Evolutionary conservation across 2,113 vertebrate species (phyloP), one percentile per base, ranked within the genome.

Genomic region (Oryctolagus cuniculus): DNA sequence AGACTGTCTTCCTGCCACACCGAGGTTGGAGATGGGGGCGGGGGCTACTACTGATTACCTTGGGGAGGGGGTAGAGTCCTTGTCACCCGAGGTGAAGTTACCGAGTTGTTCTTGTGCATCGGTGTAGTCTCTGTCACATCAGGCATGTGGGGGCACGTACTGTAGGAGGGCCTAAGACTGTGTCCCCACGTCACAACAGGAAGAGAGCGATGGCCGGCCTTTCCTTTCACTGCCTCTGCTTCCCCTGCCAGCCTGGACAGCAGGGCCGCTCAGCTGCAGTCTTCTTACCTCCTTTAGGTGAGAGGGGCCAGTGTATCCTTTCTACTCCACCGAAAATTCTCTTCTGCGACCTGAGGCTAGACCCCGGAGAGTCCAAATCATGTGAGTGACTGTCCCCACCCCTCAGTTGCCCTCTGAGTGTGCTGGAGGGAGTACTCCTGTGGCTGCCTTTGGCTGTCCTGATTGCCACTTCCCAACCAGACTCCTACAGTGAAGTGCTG

Each of bases 281-380:
- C 12, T 66, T 36, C 85, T 64, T 3, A 10, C 96, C 34, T 89
- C 96, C 73, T 96, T 58, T 97, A 99, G 99, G 99, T 91, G 99
- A 99, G 91, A 98, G 99, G 77, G 99, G 99, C 44, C 99, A 99
- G 96, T 99, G 99, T 97, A 99, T 99, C 98, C 98, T 99, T 93
- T 99, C 99, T 90, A 99, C 99, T 0, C 99, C 99, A 77, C 99
- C 99, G 4, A 99, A 99, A 98, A 99, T 99, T 96, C 98, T 99
- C 34, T 99, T 99, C 98, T 99, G 99, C 98, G 99, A 99, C 96
- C 98, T 99, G 91, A 96, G 99, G 34, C 98, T 99, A 97, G 99
- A 99, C 94, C 99, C 99, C 0, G 99, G 99, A 93, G 99, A 99
- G 96, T 99, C 99, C 92, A 99, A 99, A 97, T 99, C 98, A 29